A percentile compares a stretch with the other conserved stretches of the same genome.
Conservation (phyloP, 2,888 invertebrate species). For the Dicranocentrus wangi region DNA sequence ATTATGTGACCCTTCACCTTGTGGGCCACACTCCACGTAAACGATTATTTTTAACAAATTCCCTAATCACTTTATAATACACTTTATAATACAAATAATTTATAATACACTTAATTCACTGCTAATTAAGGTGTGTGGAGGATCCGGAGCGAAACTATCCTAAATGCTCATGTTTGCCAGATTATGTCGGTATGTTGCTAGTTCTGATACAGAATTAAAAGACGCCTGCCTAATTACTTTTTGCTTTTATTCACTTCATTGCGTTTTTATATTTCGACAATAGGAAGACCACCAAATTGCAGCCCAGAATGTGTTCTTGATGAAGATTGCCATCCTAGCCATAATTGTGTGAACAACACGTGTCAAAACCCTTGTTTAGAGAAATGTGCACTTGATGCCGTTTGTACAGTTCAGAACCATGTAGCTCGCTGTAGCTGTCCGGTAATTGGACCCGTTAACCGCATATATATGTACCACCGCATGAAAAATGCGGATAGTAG, state of each 20-base stretch:
- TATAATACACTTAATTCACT: too few relatives aligned
- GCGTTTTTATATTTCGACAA: too few relatives aligned
- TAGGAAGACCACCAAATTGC: conserved; percentile 60
- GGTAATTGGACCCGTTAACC: too few relatives aligned
- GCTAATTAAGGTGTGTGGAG: conserved; percentile 33
- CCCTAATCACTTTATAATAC: too few relatives aligned
- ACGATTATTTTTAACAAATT: conserved; percentile 6
- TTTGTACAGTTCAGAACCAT: conserved; percentile 53
- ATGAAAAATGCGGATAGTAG: conserved; percentile 32
- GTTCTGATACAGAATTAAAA: too few relatives aligned
- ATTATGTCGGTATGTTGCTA: conserved; percentile 54
- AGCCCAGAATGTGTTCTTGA: conserved; percentile 59
- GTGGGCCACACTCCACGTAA: conserved; percentile 47
- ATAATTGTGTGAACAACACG: conserved; percentile 42
- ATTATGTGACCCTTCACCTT: conserved; percentile 48
- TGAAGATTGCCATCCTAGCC: conserved; percentile 50
- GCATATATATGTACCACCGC: too few relatives aligned
- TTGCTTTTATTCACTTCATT: too few relatives aligned
- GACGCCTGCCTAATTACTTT: background rate
- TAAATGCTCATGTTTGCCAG: conserved; percentile 41
- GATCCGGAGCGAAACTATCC: conserved; percentile 51
- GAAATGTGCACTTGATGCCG: conserved; percentile 54
- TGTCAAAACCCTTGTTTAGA: conserved; percentile 60
- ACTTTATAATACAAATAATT: too few relatives aligned
- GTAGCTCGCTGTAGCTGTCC: conserved; percentile 57